Evolutionary conservation across 2,113 vertebrate species (phyloP).

Genomic region (Macquaria australasica): DNA sequence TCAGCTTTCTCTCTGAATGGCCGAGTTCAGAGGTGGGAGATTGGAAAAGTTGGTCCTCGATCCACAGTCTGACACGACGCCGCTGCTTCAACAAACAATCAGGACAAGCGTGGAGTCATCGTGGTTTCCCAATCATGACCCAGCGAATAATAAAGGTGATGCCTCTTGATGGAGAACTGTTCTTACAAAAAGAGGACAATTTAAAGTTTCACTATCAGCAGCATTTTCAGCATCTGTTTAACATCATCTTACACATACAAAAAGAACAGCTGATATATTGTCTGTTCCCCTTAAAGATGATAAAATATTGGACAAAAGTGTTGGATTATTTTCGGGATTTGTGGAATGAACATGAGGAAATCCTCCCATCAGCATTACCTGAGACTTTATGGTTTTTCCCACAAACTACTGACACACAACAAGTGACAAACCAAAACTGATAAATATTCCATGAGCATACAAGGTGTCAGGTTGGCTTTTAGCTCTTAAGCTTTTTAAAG

Average conservation of each 20-base stretch:
- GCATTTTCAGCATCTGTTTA: background rate
- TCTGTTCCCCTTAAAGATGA: background rate
- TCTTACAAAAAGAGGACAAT: background rate
- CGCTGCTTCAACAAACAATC: slow-evolving; percentile 12
- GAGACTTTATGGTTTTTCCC: slow-evolving; percentile 2
- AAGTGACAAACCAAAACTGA: slow-evolving; percentile 23
- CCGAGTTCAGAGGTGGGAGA: slow-evolving; percentile 44
- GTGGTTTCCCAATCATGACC: background rate
- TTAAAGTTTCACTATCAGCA: background rate
- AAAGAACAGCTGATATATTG: background rate
- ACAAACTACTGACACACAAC: slow-evolving; percentile 2
- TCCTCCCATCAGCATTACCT: background rate
- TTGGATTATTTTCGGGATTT: background rate
- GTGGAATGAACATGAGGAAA: slow-evolving; percentile 4
- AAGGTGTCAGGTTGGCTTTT: slow-evolving; percentile 40
- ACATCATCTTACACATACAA: background rate
- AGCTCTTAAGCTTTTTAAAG: slow-evolving; percentile 37
- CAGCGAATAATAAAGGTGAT: background rate
- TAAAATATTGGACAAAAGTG: background rate
- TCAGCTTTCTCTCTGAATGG: slow-evolving; percentile 24
- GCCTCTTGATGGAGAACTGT: background rate
- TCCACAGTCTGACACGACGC: slow-evolving; percentile 2
- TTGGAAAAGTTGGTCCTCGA: slow-evolving; percentile 34
- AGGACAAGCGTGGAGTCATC: background rate
- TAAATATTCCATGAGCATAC: slow-evolving; percentile 33